These are phyloP conservation scores for Hyperopisus bebe DNA, from an alignment of 2,113 vertebrate genomes.

Conservation along the genomic window DNA sequence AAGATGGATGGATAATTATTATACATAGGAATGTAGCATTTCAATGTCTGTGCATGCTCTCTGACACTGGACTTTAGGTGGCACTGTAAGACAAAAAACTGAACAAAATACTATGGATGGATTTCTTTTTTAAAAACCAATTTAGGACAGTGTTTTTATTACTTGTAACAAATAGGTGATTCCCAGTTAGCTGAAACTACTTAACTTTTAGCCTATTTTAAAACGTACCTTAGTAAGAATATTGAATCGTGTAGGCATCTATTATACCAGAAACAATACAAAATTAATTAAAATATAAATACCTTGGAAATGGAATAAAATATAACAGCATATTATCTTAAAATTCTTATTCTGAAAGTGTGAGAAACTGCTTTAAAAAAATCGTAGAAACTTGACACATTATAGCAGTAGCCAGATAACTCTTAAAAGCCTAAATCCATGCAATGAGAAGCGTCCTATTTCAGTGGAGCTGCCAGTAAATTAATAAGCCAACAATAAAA, in stretches of 20 bases:
- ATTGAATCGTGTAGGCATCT: background rate
- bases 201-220: background rate
- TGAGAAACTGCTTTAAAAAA: background rate
- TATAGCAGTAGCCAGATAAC: background rate
- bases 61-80: constrained; percentile 1
- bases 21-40: background rate
- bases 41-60: background rate
- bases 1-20: background rate
- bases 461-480: background rate
- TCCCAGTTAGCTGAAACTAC: background rate
- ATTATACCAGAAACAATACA: background rate
- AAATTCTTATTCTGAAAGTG: background rate
- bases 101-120: background rate
- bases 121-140: background rate
- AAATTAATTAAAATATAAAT: background rate
- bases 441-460: background rate
- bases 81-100: constrained; percentile 13
- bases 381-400: background rate
- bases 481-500: background rate
- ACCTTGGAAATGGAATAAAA: background rate
- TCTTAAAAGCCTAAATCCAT: background rate
- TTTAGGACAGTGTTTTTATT: background rate
- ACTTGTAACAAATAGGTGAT: background rate
- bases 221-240: background rate
- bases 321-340: background rate